A percentile compares a stretch with the other conserved stretches of the same genome.
These are phyloP conservation scores for Zoanthus sansibaricus DNA, from an alignment of 92 coral and sea anemone species.

Conservation along the genomic window DNA sequence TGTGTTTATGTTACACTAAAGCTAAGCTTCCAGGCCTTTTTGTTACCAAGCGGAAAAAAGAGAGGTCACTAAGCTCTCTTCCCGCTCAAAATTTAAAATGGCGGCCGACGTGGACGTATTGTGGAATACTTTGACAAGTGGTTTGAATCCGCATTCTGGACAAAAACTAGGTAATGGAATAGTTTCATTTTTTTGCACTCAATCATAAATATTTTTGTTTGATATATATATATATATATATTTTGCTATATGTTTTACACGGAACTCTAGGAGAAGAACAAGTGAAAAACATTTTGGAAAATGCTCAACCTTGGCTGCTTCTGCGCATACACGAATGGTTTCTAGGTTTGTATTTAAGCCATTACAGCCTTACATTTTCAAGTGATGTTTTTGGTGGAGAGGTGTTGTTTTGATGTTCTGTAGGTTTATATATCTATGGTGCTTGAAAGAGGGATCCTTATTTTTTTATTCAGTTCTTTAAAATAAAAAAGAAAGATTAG, in stretches of 20 bases:
- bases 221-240: no score
- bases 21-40: conserved; percentile 12
- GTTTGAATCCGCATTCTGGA: conserved; percentile 44
- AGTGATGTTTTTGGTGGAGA: no score
- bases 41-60: conserved; percentile 9
- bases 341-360: conserved; percentile 41
- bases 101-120: conserved; percentile 72
- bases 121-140: conserved; percentile 50
- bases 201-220: not conserved
- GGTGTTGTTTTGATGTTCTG: no score
- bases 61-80: not conserved
- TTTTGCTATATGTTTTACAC: not conserved
- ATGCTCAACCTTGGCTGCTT: conserved; percentile 35
- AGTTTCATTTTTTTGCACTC: not conserved
- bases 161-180: conserved; percentile 47
- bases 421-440: no score
- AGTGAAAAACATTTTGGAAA: conserved; percentile 18
- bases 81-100: conserved; percentile 68
- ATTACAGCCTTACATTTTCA: no score
- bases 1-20: not conserved
- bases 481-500: no score
- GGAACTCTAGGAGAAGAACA: conserved; percentile 27
- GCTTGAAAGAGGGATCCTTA: no score
- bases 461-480: no score
- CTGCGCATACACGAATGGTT: conserved; percentile 58